These are phyloP conservation scores for Apodemia duryi DNA, from an alignment of 2,888 invertebrate species.

Conservation along the genomic window DNA sequence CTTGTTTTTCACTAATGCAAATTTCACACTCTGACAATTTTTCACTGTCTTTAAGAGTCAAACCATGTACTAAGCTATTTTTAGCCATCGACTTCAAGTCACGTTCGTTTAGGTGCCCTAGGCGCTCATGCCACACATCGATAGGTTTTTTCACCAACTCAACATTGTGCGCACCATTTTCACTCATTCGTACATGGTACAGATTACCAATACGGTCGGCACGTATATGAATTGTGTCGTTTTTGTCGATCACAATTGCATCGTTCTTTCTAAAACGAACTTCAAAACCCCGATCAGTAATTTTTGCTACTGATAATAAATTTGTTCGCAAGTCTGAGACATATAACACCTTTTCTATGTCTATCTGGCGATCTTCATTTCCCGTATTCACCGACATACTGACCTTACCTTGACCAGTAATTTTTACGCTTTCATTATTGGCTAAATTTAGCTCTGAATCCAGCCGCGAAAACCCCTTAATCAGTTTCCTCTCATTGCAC, in stretches of 20 bases:
- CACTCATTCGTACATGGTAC: constrained; percentile 25
- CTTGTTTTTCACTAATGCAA: constrained; percentile 20
- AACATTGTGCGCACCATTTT: constrained; percentile 20
- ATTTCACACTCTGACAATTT: constrained; percentile 21
- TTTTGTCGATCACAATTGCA: constrained; percentile 24
- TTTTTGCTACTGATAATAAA: constrained; percentile 24
- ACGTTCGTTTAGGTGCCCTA: constrained; percentile 18
- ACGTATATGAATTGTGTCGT: constrained; percentile 23
- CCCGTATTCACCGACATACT: constrained; percentile 23
- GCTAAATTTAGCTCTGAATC: constrained; percentile 23
- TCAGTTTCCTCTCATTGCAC: constrained; percentile 26
- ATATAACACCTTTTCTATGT: constrained; percentile 24
- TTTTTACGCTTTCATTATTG: constrained; percentile 21
- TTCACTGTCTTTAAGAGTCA: constrained; percentile 20
- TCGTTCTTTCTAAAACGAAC: constrained; percentile 21
- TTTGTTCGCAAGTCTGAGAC: constrained; percentile 25
- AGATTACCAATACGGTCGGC: constrained; percentile 24
- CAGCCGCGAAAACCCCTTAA: constrained; percentile 21
- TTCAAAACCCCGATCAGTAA: constrained; percentile 24
- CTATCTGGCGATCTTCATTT: constrained; percentile 19
- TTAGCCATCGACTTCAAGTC: background rate
- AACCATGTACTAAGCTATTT: constrained; percentile 22
- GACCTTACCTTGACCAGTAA: constrained; percentile 22
- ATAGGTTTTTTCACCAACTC: constrained; percentile 20
- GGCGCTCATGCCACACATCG: constrained; percentile 22